Evolutionary conservation across 2,113 vertebrate species (phyloP), one percentile per base, ranked within the genome.

Genomic region (Osmerus mordax): DNA sequence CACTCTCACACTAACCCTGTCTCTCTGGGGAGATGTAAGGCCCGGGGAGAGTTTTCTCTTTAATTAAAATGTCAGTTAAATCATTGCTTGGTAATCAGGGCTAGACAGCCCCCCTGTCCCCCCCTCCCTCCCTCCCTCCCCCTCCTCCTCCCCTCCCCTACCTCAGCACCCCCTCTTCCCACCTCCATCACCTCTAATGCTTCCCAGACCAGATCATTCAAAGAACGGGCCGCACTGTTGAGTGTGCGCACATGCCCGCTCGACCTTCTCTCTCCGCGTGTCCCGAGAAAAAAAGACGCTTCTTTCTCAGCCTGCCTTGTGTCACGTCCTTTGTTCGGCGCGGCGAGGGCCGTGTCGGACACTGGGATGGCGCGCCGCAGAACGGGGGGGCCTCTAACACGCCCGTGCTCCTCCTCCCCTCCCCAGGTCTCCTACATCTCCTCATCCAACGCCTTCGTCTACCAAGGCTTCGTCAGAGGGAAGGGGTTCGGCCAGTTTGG

Each of bases 401-500:
- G 78, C 81, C 77, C 87, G 65, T 88, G 81, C 77, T 54, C 55
- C 81, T 71, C 55, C 51, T 75, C 60, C 74, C 83, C 74, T 75
- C 74, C 63, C 65, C 83, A 99, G 97, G 96, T 99, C 88, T 97
- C 96, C 0, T 95, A 94, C 0, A 96, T 98, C 81, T 90, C 95
- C 6, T 93, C 96, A 0, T 95, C 94, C 0, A 95, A 94, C 87
- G 96, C 95, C 1, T 98, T 97, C 78, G 93, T 98, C 74, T 99
- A 99, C 90, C 97, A 99, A 85, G 97, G 97, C 78, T 97, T 98
- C 11, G 96, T 99, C 73, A 93, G 93, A 77, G 96, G 96, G 83
- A 98, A 97, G 90, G 96, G 95, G 84, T 99, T 99, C 5, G 97
- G 97, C 69, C 97, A 99, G 82, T 99, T 99, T 70, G 97, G 97